Base-by-base conservation (phyloP, 2,797 vertebrate genomes). In the Darevskia mixta region DNA sequence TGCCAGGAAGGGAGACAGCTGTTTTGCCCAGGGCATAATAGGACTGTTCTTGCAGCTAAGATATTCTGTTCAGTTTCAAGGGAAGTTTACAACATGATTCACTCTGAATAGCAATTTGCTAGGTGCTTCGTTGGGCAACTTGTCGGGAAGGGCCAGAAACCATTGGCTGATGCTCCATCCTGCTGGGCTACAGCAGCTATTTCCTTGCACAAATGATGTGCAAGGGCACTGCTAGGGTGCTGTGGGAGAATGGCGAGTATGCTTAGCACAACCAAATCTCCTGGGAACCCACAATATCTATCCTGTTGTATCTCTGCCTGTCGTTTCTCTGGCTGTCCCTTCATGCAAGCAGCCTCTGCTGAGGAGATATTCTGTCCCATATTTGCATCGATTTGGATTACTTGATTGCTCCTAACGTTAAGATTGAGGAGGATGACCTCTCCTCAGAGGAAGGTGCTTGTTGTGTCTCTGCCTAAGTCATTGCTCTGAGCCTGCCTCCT, bases 21-120 rank as follows among this genome's bases (percentile, higher is more conserved):
- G 20, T 78, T 83, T 72, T 71, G 88, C 79, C 75, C 49, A 78
- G n/a, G 41, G 73, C 86, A 29, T 78, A 55, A 78, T 69, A 76
- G 17, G 41, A 18, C 64, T 32, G 49, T 82, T 71, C 64, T 55
- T 38, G 72, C 61, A 76, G 18, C n/a, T 80, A 38, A 49, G 32
- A 7, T 38, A 29, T 64, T 66, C 41, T n/a, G 45, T 55, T 89
- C 29, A 27, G 29, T 80, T 66, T 64, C 61, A 73, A 72, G 80
- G 49, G 17, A 49, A 80, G 23, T 10, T 75, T 55, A 9, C 13
- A 35, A 29, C 49, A 18, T 27, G 55, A 13, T 64, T 72, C 66
- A 32, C 9, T 71, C 82, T 49, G 87, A 84, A 79, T 41, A 61
- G 4, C 45, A 79, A 79, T 73, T 15, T 38, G 25, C 58, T 45